phyloP scores from a whole-genome alignment of 2,888 invertebrate genomes.

The Drosophila mimica region DNA sequence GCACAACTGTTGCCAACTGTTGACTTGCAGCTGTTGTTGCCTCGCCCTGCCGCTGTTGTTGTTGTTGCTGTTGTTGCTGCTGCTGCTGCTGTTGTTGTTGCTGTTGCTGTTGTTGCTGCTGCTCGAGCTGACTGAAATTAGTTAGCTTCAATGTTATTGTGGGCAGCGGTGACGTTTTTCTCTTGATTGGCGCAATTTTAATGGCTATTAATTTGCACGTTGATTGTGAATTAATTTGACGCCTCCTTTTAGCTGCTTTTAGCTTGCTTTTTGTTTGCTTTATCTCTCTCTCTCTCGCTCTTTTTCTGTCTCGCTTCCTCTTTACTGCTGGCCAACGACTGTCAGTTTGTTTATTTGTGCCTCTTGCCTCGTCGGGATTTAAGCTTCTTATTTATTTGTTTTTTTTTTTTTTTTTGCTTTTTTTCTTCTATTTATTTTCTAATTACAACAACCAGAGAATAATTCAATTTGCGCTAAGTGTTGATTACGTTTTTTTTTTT shows the following conservation, averaged over 20 bases:
- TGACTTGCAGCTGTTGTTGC: conserved; percentile 53
- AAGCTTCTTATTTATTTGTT: conserved; percentile 17
- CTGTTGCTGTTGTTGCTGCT: conserved; percentile 32
- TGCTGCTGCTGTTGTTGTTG: conserved; percentile 20
- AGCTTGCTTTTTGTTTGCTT: background rate
- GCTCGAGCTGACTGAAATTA: conserved; percentile 64
- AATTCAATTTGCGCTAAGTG: conserved; percentile 22
- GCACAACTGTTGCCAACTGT: conserved; percentile 64
- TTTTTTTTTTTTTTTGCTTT: conserved; percentile 16
- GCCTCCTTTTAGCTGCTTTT: conserved; percentile 16
- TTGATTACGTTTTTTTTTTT: background rate
- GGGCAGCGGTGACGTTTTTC: conserved; percentile 81
- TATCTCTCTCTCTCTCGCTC: background rate
- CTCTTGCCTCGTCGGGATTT: conserved; percentile 9
- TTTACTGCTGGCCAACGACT: conserved; percentile 17
- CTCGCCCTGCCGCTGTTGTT: conserved; percentile 31
- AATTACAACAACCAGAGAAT: conserved; percentile 21
- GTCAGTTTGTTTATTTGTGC: conserved; percentile 19
- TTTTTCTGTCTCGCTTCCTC: background rate
- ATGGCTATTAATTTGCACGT: conserved; percentile 73
- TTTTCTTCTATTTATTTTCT: conserved; percentile 25
- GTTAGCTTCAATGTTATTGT: conserved; percentile 63
- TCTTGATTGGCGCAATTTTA: conserved; percentile 84
- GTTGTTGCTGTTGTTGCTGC: conserved; percentile 21
- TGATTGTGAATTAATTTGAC: conserved; percentile 52